Evolutionary conservation across 2,797 vertebrate species (phyloP), one percentile per base, ranked within the genome.

Genomic region (Acanthornis magna): DNA sequence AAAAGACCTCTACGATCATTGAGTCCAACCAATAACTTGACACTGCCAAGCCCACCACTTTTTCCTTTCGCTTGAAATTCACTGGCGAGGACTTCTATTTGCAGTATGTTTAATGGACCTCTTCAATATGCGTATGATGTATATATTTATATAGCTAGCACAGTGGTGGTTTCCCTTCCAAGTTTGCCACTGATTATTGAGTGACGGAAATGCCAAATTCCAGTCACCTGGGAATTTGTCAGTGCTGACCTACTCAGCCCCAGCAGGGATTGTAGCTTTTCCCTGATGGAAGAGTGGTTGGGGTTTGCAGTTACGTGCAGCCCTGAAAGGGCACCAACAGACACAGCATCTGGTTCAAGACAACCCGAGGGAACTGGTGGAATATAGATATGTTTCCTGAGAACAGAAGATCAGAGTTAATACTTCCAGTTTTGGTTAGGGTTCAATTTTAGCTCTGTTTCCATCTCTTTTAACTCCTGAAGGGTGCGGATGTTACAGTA

Each of bases 141-240:
- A 36, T 45, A n/a, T 81, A 78, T 88, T 88, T 87, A 70, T 85
- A 73, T n/a, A 73, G 51, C 63, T 62, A 90, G 74, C 32, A 86
- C 77, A 93, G 83, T 32, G 74, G 26, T 60, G 36, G n/a, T 86
- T 95, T 95, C 80, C 74, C 83, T 95, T 95, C 88, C 88, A 92
- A 83, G 58, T 84, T 75, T 86, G 76, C 78, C 87, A 55, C 63
- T 63, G 81, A 40, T 86, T 83, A 29, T 75, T 68, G 63, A 17
- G 47, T 75, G 73, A 71, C 80, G 94, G 67, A 82, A 87, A 81
- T 43, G 63, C 71, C 88, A 67, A 81, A 91, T 18, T 91, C 63
- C 51, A 92, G 42, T 65, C 20, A 0, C 76, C 10, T 34, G 82
- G 80, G 86, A 91, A 79, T 76, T 82, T 86, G 29, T 79, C 71